Evolutionary conservation across 2,113 vertebrate species (phyloP), one percentile per base, ranked within the genome.

Genomic region (Ptilorrhoa leucosticta): DNA sequence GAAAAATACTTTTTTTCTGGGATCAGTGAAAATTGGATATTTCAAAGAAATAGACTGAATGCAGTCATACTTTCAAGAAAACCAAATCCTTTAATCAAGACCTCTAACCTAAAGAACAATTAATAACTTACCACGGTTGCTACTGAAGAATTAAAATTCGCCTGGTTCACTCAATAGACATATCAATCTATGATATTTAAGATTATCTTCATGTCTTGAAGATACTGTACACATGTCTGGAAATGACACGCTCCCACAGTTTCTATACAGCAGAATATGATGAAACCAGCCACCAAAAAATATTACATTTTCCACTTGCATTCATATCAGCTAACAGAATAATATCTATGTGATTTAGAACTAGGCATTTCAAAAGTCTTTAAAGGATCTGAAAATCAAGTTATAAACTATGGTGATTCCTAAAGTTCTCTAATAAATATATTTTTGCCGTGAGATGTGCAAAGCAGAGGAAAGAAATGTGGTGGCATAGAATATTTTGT

Each of bases 241-340:
- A 93, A 96, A 84, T 91, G 64, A 95, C 90, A 96, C 83, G 94
- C 68, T 96, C 87, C 53, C 54, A 87, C 87, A 79, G 57, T 91
- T 94, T 88, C 92, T 93, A 37, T 88, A 69, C 31, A 83, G 61
- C 53, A 95, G 84, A 94, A 88, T 68, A 81, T 89, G 96, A 96
- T 96, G 89, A 96, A 97, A 96, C 79, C 90, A 96, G 69, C 57
- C 82, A 97, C 92, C 87, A 96, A 97, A 91, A 95, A 93, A 89
- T 94, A 97, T 91, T 95, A 88, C 57, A 82, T 97, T 97, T 97
- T 97, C 93, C 92, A 96, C 89, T 84, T 95, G 89, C 44, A 50
- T 89, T 95, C 92, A 53, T 96, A 95, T 91, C 87, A 93, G 53
- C 69, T 94, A 95, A 90, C 90, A 80, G 87, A 94, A 82, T 93